Percentiles rank a stretch among this genome's conserved stretches.
Evolutionary conservation across 2,888 invertebrate species (phyloP).

Genomic region (Megastigmus dorsalis): DNA sequence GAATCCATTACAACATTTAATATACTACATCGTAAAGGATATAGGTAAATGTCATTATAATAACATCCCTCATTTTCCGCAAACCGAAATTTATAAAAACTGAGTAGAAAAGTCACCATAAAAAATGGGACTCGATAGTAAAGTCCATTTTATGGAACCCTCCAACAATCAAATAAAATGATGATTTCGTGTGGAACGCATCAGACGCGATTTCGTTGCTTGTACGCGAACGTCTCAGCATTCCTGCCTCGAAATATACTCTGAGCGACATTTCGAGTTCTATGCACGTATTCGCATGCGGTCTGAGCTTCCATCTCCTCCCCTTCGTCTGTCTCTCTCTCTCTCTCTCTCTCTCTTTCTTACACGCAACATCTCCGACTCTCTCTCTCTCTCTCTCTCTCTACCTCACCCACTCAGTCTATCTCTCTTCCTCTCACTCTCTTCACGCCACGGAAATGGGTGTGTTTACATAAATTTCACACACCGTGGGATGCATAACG

Average conservation of each 20-base stretch:
- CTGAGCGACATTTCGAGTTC: not conserved
- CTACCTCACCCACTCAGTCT: not conserved
- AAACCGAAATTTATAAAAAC: too few species aligned
- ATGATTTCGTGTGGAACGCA: too few species aligned
- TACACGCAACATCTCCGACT: not conserved
- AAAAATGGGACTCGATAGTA: too few species aligned
- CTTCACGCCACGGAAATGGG: constrained; percentile 7
- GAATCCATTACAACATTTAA: too few species aligned
- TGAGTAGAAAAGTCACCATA: too few species aligned
- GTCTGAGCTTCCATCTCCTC: not conserved
- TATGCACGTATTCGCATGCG: constrained; percentile 1
- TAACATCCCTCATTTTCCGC: too few species aligned
- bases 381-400: not conserved
- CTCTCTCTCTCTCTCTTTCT: not conserved
- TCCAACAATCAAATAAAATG: too few species aligned
- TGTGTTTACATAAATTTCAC: constrained; percentile 59
- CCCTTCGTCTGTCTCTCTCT: not conserved
- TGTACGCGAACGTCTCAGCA: not conserved
- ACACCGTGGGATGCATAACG: constrained; percentile 59
- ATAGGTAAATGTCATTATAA: too few species aligned
- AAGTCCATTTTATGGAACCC: too few species aligned
- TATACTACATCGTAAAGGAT: too few species aligned
- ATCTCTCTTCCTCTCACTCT: not conserved
- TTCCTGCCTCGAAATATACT: not conserved
- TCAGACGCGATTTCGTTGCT: not conserved